Base-by-base conservation (phyloP, 2,888 invertebrate species). In the Punctoribates punctum region DNA sequence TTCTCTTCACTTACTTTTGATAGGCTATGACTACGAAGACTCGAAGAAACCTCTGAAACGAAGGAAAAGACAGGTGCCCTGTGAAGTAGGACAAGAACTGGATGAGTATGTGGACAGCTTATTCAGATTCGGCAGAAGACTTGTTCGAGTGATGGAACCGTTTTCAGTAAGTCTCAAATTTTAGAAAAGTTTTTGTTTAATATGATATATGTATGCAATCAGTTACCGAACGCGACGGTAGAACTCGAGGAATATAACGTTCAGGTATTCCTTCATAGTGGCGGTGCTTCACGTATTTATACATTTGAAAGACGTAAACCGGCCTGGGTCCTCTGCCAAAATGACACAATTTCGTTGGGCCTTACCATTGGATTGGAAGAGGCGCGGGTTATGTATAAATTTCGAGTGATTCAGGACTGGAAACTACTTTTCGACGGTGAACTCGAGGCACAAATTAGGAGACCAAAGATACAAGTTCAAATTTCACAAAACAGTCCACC, bases 61-160 rank as follows among this genome's bases (percentile, higher is more conserved):
- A 57, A 34, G 29, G 20, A 75, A 75, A 62, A 46, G 81, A 38
- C 81, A 81, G 75, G 80, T 80, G 20, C 81, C 81, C 0, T 81
- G 81, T 72, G 78, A 81, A 70, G 78, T 79, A 23, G 81, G 81
- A 3, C 79, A 80, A 65, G 80, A 80, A 13, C 46, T 81, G 17
- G 80, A 81, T 46, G 80, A 81, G 57, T 81, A 81, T 76, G 81
- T 81, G 3, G 80, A 81, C 74, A 79, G 79, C 23, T 77, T 81
- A n/a, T 78, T 81, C 34, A 46, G 80, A 23, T 81, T 81, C 57
- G 79, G 78, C 29, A 73, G 77, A n/a, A 34, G 81, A 72, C 70
- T 81, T 9, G 73, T 81, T 25, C 76, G 81, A 62, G 79, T 79
- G 42, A 80, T 79, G 81, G 81, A 81, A 73, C 81, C 81, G 0